These are phyloP conservation scores for Ametastegia equiseti DNA, from an alignment of 2,888 invertebrate genomes.

Conservation along the genomic window DNA sequence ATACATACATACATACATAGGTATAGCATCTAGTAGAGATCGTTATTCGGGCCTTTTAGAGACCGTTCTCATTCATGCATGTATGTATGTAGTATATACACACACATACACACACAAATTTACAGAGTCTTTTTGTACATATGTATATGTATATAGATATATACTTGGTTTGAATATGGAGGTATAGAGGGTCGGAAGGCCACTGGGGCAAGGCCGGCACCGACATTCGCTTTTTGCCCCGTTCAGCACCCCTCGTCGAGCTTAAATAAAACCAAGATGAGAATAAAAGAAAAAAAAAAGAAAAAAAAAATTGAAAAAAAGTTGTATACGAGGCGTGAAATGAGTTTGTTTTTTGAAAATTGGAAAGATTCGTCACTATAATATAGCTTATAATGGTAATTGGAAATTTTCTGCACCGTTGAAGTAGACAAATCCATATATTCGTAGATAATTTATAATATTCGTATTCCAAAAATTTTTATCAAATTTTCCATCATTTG, in stretches of 20 bases:
- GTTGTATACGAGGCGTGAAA: background rate
- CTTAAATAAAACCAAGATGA: background rate
- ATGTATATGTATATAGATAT: background rate
- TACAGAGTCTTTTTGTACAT: background rate
- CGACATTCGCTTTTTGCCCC: conserved; percentile 43
- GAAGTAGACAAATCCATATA: too few species aligned
- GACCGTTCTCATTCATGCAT: conserved; percentile 29
- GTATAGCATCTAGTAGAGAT: background rate
- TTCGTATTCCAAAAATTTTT: too few species aligned
- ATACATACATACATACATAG: too few species aligned
- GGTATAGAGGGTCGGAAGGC: conserved; percentile 66
- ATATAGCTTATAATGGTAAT: background rate
- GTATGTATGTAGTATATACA: conserved; percentile 1
- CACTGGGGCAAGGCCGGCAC: conserved; percentile 65
- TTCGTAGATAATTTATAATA: too few species aligned
- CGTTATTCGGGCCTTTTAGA: conserved; percentile 39
- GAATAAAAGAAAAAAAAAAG: background rate
- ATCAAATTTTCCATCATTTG: too few species aligned
- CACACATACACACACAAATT: too few species aligned
- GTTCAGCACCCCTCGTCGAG: background rate
- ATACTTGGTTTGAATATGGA: conserved; percentile 52
- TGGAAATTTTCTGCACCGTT: background rate
- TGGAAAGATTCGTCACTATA: background rate
- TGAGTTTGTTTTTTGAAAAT: background rate
- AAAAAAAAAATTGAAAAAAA: too few species aligned